Evolutionary conservation across 2,888 invertebrate genomes (phyloP).

Genomic region (Eupithecia pulchellata): DNA sequence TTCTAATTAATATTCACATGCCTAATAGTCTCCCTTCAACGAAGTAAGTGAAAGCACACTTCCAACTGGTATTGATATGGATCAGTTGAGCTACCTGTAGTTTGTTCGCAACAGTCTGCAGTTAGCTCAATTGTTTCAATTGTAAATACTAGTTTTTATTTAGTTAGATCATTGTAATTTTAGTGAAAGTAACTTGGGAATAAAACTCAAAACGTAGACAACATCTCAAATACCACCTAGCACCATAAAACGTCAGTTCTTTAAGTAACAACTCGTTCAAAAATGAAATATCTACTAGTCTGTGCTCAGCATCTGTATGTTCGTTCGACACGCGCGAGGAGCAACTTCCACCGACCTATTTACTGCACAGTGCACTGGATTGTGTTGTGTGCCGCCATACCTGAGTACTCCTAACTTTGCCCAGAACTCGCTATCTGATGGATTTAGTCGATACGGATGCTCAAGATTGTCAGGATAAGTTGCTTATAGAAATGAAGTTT

Average conservation of each 20-base stretch:
- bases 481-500: conserved; percentile 21
- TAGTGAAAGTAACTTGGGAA: not conserved
- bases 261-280: not conserved
- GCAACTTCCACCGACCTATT: conserved; percentile 64
- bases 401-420: conserved; percentile 54
- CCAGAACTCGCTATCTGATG: conserved; percentile 50
- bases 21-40: too few relatives aligned
- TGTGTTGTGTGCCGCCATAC: conserved; percentile 40
- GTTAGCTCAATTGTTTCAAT: too few relatives aligned
- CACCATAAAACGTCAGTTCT: not conserved
- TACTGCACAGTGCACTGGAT: conserved; percentile 54
- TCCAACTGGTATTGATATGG: too few relatives aligned
- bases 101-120: too few relatives aligned
- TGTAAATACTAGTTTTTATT: too few relatives aligned
- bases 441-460: conserved; percentile 51
- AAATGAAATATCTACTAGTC: conserved; percentile 45
- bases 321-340: conserved; percentile 52
- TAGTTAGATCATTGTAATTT: too few relatives aligned
- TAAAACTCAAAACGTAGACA: not conserved
- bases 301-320: conserved; percentile 52
- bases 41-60: too few relatives aligned
- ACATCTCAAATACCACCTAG: not conserved
- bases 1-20: too few relatives aligned
- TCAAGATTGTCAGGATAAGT: conserved; percentile 33
- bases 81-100: too few relatives aligned